Evolutionary conservation across 2,797 vertebrate species (phyloP).

Genomic region (Schizopygopsis pylzovi): DNA sequence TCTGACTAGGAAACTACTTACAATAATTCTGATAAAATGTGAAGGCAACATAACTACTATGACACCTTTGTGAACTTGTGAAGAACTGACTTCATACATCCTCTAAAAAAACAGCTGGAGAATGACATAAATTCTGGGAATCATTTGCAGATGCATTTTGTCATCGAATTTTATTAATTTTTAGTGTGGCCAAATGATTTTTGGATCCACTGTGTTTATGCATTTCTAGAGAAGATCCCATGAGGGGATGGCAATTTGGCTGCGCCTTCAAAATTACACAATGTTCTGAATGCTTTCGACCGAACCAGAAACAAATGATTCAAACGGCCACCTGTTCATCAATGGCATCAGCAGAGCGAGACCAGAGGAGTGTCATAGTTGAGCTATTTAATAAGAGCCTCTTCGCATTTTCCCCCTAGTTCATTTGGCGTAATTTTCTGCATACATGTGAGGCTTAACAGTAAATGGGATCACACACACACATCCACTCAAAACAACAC

Average conservation of each 20-base stretch:
- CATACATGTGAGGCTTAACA: constrained; percentile 33
- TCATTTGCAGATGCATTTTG: not conserved
- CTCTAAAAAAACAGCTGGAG: not conserved
- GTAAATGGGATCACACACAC: constrained; percentile 38
- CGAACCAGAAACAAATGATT: constrained; percentile 26
- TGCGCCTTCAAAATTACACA: not conserved
- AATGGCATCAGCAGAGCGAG: constrained; percentile 25
- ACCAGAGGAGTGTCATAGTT: constrained; percentile 31
- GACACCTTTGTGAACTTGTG: not conserved
- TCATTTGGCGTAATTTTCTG: constrained; percentile 23
- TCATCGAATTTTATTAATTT: not conserved
- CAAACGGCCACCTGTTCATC: constrained; percentile 27
- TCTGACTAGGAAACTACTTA: not conserved
- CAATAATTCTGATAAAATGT: too few relatives aligned
- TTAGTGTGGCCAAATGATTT: not conserved
- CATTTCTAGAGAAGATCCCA: not conserved
- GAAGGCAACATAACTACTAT: not conserved
- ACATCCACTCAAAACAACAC: constrained; percentile 16
- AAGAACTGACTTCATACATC: not conserved
- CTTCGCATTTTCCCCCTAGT: not conserved
- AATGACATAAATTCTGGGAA: not conserved
- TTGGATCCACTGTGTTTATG: not conserved
- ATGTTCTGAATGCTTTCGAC: constrained; percentile 1
- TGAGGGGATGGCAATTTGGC: constrained; percentile 4
- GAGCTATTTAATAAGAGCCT: constrained; percentile 33